These are phyloP conservation scores for Hetaerina titia DNA, from an alignment of 2,888 invertebrate genomes.

Conservation along the genomic window DNA sequence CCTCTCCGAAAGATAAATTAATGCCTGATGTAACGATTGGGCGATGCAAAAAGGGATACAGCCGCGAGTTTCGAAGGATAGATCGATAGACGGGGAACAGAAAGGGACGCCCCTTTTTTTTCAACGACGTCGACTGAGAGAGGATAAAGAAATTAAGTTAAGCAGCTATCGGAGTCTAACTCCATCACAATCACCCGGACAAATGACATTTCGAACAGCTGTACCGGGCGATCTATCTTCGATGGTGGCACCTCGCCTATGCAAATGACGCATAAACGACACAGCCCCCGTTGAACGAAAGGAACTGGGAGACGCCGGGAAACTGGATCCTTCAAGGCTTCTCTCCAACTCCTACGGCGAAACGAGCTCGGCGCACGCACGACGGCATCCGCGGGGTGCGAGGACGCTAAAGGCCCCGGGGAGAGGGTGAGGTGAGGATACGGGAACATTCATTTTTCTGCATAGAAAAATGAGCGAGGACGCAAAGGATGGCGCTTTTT, in stretches of 20 bases:
- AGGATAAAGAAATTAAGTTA: not conserved
- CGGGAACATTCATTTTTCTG: too few species aligned
- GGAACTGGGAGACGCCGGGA: not conserved
- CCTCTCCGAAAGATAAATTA: not conserved
- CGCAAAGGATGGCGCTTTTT: not conserved
- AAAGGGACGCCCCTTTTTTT: not conserved
- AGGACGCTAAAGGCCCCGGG: too few species aligned
- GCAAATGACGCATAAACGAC: not conserved
- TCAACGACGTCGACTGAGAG: not conserved
- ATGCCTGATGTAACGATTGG: not conserved
- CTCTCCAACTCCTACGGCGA: too few species aligned
- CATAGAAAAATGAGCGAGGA: too few species aligned
- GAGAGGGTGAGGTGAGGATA: too few species aligned
- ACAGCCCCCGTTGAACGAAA: not conserved
- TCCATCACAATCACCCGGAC: not conserved
- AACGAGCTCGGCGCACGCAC: too few species aligned
- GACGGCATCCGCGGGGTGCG: too few species aligned
- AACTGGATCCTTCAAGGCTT: too few species aligned
- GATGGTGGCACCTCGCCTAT: not conserved
- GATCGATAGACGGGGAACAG: not conserved
- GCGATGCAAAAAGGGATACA: not conserved
- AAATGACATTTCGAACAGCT: not conserved
- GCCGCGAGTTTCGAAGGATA: not conserved
- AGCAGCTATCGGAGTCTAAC: not conserved
- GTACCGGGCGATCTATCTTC: not conserved